Evolutionary conservation across 2,113 vertebrate species (phyloP).

Genomic region (Actenoides hombroni): DNA sequence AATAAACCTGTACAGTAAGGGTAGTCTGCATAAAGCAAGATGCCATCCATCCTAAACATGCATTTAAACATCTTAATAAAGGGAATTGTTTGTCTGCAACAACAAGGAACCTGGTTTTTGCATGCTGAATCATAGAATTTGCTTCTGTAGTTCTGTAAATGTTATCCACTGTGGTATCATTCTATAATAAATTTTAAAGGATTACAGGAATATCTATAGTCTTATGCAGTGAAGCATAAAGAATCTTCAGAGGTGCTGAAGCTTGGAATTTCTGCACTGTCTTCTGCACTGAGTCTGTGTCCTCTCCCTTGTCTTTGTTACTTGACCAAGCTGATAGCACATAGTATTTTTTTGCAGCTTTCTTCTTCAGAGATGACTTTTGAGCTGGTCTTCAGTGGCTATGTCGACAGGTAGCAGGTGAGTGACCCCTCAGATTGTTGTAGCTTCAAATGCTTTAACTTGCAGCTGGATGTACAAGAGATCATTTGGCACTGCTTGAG

Average conservation of each 20-base stretch:
- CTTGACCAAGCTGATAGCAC: background rate
- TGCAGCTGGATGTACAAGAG: background rate
- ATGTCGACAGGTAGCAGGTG: background rate
- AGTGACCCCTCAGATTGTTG: background rate
- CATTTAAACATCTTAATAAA: background rate
- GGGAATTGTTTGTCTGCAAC: background rate
- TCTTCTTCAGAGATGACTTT: background rate
- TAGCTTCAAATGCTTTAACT: background rate
- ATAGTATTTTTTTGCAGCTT: background rate
- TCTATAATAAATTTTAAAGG: background rate
- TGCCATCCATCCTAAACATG: background rate
- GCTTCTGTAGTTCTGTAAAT: background rate
- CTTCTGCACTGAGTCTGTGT: background rate
- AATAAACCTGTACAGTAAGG: background rate
- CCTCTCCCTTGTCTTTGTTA: background rate
- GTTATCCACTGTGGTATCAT: background rate
- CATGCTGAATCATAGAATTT: background rate
- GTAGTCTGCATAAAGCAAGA: accelerated
- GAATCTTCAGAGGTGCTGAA: background rate
- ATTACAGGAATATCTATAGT: background rate
- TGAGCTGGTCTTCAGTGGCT: background rate
- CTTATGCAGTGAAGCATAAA: background rate
- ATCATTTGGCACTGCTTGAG: background rate
- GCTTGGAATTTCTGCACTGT: background rate
- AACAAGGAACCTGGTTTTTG: background rate